Evolutionary conservation across 2,113 vertebrate species (phyloP).

Genomic region (Triplophysa rosa): DNA sequence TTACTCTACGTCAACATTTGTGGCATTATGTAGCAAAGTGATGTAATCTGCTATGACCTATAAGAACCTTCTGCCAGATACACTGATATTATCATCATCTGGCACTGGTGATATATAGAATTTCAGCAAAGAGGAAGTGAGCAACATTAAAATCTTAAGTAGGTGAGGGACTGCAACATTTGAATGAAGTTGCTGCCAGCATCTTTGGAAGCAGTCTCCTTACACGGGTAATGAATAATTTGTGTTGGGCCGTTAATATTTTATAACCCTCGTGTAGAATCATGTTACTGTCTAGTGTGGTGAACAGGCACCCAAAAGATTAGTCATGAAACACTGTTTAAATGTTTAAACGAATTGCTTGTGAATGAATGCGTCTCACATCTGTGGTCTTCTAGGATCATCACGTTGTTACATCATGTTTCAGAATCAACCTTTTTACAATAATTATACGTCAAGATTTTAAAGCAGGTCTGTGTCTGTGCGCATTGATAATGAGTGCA

Average conservation of each 20-base stretch:
- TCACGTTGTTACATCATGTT: conserved; percentile 8
- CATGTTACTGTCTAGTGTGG: conserved; percentile 63
- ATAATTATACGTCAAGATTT: too few relatives aligned
- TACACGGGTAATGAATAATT: conserved; percentile 60
- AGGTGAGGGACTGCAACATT: conserved; percentile 40
- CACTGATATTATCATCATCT: conserved; percentile 19
- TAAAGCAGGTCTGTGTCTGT: not conserved
- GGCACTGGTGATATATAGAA: conserved; percentile 22
- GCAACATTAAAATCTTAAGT: conserved; percentile 11
- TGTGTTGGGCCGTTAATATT: conserved; percentile 68
- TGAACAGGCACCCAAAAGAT: conserved; percentile 39
- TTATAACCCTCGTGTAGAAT: conserved; percentile 67
- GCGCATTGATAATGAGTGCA: not conserved
- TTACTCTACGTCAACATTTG: not conserved
- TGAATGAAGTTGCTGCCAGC: conserved; percentile 38
- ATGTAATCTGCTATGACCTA: not conserved
- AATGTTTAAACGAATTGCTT: conserved; percentile 58
- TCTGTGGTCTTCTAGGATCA: conserved; percentile 2
- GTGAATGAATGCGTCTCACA: not conserved
- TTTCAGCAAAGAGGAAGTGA: conserved; percentile 19
- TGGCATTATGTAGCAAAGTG: not conserved
- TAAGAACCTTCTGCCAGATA: not conserved
- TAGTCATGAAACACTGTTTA: conserved; percentile 50
- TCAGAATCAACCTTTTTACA: not conserved
- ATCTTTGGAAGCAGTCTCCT: conserved; percentile 38